Evolutionary conservation across 2,113 vertebrate species (phyloP).

Genomic region (Silurus asotus): DNA sequence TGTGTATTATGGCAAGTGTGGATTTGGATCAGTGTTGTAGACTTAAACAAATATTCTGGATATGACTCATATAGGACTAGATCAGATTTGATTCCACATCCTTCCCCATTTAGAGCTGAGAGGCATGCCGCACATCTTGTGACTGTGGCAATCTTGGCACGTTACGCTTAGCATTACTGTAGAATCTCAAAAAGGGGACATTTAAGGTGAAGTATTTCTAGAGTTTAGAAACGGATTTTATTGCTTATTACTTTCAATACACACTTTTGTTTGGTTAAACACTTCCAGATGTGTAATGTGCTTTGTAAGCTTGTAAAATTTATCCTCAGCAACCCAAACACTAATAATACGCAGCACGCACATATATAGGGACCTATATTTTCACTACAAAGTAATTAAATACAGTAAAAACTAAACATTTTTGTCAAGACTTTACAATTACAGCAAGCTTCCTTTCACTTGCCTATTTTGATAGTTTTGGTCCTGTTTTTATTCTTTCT

Average conservation of each 20-base stretch:
- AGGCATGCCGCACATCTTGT: not conserved
- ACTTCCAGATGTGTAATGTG: constrained; percentile 13
- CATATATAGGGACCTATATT: not conserved
- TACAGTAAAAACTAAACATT: not conserved
- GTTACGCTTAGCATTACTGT: not conserved
- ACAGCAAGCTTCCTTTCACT: too few species aligned
- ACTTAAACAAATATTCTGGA: not conserved
- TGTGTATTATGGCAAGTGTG: not conserved
- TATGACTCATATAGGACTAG: constrained; percentile 35
- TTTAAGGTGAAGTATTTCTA: constrained; percentile 11
- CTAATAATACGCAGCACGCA: not conserved
- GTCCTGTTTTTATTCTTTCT: not conserved
- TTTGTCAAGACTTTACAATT: not conserved
- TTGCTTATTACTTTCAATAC: not conserved
- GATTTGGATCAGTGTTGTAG: not conserved
- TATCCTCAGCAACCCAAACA: not conserved
- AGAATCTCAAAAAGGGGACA: not conserved
- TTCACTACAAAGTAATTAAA: not conserved
- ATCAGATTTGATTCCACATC: constrained; percentile 18
- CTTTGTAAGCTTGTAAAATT: constrained; percentile 1
- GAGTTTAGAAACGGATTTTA: not conserved
- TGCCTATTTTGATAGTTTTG: not conserved
- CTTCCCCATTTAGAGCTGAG: constrained; percentile 14
- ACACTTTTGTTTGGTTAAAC: not conserved
- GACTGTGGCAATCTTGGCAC: not conserved